Conservation (phyloP, 1,140 invertebrate genomes). For the Metopolophium dirhodum region DNA sequence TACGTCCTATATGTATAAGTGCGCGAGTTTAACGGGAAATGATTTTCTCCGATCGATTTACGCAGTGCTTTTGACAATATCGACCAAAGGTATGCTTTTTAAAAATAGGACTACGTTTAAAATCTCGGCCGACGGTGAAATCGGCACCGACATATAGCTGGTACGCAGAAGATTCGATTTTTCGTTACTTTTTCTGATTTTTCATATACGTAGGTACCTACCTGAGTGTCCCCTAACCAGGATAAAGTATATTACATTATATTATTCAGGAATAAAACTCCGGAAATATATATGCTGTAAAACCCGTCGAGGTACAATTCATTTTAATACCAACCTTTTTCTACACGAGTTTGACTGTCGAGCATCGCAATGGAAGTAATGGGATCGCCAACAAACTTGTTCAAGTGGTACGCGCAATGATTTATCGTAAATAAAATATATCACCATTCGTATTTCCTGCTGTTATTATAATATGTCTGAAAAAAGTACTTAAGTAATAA, state of each 20-base stretch:
- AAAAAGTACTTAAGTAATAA: neutral
- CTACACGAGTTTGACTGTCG: neutral
- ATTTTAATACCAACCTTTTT: neutral
- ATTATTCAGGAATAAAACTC: neutral
- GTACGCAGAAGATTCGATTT: neutral
- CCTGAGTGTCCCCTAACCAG: neutral
- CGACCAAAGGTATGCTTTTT: neutral
- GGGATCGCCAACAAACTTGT: neutral
- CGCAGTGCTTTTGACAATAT: neutral
- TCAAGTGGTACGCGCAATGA: conserved; percentile 29
- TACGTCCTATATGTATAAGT: neutral
- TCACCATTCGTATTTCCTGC: conserved; percentile 28
- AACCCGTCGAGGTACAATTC: neutral
- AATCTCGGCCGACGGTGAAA: neutral
- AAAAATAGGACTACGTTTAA: neutral
- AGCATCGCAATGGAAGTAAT: conserved; percentile 33
- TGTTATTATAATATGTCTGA: neutral
- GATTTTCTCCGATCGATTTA: neutral
- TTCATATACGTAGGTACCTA: neutral
- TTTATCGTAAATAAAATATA: conserved; percentile 28
- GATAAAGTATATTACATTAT: neutral
- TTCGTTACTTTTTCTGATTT: neutral
- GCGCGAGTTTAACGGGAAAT: no score
- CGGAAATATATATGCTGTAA: conserved; percentile 8
- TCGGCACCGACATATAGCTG: neutral